A percentile compares a stretch with the other conserved stretches of the same genome.
Evolutionary conservation across 2,797 vertebrate species (phyloP).

Genomic region (Coccyzus lansbergi): DNA sequence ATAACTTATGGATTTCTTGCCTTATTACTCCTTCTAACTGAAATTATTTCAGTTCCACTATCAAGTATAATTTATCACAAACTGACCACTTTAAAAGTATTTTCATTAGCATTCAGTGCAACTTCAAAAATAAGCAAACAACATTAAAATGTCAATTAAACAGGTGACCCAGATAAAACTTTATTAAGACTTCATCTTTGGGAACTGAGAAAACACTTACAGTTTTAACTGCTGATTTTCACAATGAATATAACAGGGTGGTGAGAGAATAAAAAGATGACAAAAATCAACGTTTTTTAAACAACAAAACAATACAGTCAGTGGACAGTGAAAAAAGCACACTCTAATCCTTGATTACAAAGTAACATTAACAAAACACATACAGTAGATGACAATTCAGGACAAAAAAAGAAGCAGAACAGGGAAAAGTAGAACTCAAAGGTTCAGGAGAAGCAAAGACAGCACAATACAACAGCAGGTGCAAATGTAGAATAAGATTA

Average conservation of each 20-base stretch:
- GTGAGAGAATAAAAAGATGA: neutral
- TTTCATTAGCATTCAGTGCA: neutral
- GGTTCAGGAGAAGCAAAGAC: neutral
- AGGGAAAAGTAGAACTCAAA: neutral
- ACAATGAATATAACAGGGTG: neutral
- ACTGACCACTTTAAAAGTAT: neutral
- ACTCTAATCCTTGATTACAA: neutral
- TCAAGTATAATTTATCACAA: neutral
- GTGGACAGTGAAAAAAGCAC: neutral
- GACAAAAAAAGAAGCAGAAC: neutral
- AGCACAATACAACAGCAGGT: neutral
- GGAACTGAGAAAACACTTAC: neutral
- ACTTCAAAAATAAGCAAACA: neutral
- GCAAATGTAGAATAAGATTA: constrained; percentile 9
- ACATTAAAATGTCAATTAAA: neutral
- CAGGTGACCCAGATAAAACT: neutral
- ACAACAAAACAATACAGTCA: neutral
- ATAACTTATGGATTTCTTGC: neutral
- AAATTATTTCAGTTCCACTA: neutral
- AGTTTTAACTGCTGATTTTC: neutral
- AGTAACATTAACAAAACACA: neutral
- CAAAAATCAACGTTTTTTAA: neutral
- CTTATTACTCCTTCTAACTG: neutral
- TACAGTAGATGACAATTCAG: neutral
- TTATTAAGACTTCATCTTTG: neutral